Evolutionary conservation across 2,113 vertebrate species (phyloP).

Genomic region (Todiramphus saurophagus): DNA sequence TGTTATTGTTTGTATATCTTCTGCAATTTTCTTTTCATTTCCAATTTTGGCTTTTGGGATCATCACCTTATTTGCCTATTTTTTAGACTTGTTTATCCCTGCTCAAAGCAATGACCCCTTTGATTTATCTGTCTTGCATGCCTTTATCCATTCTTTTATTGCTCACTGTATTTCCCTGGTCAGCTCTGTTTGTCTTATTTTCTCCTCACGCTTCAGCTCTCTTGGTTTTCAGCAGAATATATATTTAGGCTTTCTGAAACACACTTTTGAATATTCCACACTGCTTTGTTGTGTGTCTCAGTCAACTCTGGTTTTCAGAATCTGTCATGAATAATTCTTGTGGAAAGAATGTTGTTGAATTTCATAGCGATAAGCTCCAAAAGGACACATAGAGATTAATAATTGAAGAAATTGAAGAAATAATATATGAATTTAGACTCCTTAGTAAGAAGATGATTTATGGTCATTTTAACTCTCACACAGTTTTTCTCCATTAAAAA

Average conservation of each 20-base stretch:
- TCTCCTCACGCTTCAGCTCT: not conserved
- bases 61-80: constrained; percentile 12
- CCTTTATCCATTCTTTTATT: not conserved
- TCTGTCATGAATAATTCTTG: constrained; percentile 37
- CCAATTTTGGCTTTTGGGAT: not conserved
- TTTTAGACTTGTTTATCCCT: constrained; percentile 25
- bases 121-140: not conserved
- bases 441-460: not conserved
- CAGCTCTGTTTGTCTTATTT: not conserved
- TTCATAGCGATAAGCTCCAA: not conserved
- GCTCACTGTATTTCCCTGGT: not conserved
- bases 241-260: not conserved
- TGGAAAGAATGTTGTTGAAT: constrained; percentile 1
- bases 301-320: not conserved
- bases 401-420: constrained; percentile 29
- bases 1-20: not conserved
- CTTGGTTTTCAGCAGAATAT: not conserved
- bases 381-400: constrained; percentile 27
- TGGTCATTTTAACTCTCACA: not conserved
- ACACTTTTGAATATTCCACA: not conserved
- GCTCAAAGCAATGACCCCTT: not conserved
- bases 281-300: not conserved
- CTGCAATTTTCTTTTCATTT: constrained; percentile 29
- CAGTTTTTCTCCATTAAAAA: not conserved
- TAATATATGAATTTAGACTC: not conserved